phyloP scores from a whole-genome alignment of 64 coral and sea anemone genomes.

The Dendronephthya gigantea region DNA sequence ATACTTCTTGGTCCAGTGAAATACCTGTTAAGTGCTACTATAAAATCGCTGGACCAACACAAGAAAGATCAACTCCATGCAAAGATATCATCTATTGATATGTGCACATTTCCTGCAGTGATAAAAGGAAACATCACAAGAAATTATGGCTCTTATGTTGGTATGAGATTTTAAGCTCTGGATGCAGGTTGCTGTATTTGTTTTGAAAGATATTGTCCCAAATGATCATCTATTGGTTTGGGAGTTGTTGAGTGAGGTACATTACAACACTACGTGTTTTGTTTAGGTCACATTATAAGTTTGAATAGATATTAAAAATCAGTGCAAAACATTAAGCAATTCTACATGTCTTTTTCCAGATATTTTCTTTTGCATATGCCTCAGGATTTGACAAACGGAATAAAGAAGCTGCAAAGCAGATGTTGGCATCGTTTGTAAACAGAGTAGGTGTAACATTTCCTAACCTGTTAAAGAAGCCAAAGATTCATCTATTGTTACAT shows the following conservation, averaged over 20 bases:
- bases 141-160: constrained; percentile 10
- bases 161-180: constrained; percentile 9
- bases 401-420: no score
- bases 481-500: no score
- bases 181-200: neutral
- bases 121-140: neutral
- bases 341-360: no score
- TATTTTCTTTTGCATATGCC: no score
- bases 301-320: neutral
- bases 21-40: neutral
- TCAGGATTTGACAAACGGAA: no score
- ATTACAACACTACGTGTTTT: no score
- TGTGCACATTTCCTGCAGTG: neutral
- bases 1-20: constrained; percentile 11
- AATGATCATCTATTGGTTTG: neutral
- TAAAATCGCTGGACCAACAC: neutral
- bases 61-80: neutral
- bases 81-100: neutral
- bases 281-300: neutral
- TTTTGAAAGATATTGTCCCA: neutral
- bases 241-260: constrained; percentile 10
- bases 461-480: no score
- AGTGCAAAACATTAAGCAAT: neutral
- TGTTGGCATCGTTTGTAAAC: no score
- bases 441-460: no score